A percentile compares a stretch with the other conserved stretches of the same genome.
Conservation (phyloP, 2,888 invertebrate genomes). For the Trichopria drosophilae region DNA sequence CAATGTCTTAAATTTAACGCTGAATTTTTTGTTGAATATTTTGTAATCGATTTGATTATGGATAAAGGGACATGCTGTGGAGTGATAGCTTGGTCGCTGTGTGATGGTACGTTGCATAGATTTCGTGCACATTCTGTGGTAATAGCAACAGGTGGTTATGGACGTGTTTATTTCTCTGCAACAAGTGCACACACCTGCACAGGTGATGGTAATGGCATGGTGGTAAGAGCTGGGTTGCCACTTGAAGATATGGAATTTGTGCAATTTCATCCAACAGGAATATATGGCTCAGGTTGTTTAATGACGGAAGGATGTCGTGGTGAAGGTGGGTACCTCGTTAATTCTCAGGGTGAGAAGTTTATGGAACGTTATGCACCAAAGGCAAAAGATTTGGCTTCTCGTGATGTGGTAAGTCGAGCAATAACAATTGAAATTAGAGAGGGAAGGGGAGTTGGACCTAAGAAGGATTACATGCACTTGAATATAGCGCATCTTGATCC, state of each 20-base stretch:
- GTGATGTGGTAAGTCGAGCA: slow-evolving; percentile 93
- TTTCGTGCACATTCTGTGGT: slow-evolving; percentile 61
- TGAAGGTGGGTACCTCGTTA: slow-evolving; percentile 93
- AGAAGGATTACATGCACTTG: slow-evolving; percentile 90
- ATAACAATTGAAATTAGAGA: slow-evolving; percentile 96
- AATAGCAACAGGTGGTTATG: slow-evolving; percentile 42
- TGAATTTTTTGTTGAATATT: slow-evolving; percentile 71
- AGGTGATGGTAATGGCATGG: slow-evolving; percentile 95
- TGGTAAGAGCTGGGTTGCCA: slow-evolving; percentile 85
- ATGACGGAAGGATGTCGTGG: slow-evolving; percentile 96
- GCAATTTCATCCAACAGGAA: slow-evolving; percentile 97
- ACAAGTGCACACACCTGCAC: slow-evolving; percentile 98
- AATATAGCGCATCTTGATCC: slow-evolving; percentile 93
- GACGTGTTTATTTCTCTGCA: slow-evolving; percentile 81
- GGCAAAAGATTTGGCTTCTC: slow-evolving; percentile 94
- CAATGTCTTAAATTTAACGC: slow-evolving; percentile 68
- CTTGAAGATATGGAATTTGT: slow-evolving; percentile 97
- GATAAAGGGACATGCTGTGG: slow-evolving; percentile 63
- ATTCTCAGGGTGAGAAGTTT: slow-evolving; percentile 92
- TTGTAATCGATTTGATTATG: slow-evolving; percentile 70
- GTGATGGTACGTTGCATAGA: slow-evolving; percentile 70
- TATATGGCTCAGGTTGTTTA: slow-evolving; percentile 95
- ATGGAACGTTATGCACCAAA: slow-evolving; percentile 97
- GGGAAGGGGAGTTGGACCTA: slow-evolving; percentile 87
- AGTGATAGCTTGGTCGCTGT: slow-evolving; percentile 67